Evolutionary conservation across 2,888 invertebrate genomes (phyloP).

Genomic region (Plagodis pulveraria): DNA sequence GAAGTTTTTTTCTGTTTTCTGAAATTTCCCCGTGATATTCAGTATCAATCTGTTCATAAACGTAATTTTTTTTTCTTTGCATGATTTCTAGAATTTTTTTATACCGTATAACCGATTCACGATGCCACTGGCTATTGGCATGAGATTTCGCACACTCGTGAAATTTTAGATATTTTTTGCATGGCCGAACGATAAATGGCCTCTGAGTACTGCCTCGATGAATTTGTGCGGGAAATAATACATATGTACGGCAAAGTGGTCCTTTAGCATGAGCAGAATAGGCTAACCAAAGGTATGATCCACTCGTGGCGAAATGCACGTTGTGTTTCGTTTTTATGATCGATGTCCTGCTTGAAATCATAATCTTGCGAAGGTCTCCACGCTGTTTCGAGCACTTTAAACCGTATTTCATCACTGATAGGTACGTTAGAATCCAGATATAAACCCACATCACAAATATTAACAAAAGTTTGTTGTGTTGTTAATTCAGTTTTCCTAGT

Average conservation of each 20-base stretch:
- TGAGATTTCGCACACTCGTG: neutral
- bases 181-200: conserved; percentile 1
- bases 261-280: conserved; percentile 1
- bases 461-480: neutral
- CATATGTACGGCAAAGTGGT: conserved; percentile 1
- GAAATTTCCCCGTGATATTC: conserved; percentile 1
- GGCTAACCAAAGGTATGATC: neutral
- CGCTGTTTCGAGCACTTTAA: conserved; percentile 2
- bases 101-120: neutral
- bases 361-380: neutral
- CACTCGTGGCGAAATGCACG: neutral
- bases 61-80: neutral
- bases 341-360: conserved; percentile 1
- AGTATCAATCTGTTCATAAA: conserved; percentile 2
- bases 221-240: conserved; percentile 3
- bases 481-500: conserved; percentile 1
- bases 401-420: conserved; percentile 1
- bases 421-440: conserved; percentile 1
- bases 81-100: neutral
- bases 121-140: neutral
- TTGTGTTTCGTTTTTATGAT: conserved; percentile 1
- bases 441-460: conserved; percentile 1
- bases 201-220: conserved; percentile 1
- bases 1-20: conserved; percentile 1
- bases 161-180: conserved; percentile 1